A percentile compares a stretch with the other conserved stretches of the same genome.
Conservation (phyloP, 2,888 invertebrate species). For the Hetaerina titia region DNA sequence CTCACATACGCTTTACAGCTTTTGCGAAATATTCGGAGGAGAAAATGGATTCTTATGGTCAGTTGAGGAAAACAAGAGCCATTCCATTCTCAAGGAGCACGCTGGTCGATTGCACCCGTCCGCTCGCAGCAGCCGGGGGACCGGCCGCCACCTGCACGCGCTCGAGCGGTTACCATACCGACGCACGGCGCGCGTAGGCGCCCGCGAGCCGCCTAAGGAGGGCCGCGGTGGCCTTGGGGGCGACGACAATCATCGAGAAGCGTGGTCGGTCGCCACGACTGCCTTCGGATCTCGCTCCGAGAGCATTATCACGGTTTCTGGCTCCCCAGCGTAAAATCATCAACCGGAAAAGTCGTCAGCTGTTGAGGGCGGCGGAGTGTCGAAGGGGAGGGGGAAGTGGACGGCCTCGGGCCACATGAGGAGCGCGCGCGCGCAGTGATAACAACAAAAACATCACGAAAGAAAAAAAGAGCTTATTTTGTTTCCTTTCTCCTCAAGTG, state of each 20-base stretch:
- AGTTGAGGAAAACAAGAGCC: too few relatives aligned
- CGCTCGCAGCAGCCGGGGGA: too few relatives aligned
- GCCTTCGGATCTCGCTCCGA: background rate
- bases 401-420: background rate
- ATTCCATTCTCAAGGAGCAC: too few relatives aligned
- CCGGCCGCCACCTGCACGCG: too few relatives aligned
- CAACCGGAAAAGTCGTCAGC: constrained; percentile 23
- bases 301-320: constrained; percentile 4
- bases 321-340: constrained; percentile 21
- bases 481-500: background rate
- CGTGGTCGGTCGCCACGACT: background rate
- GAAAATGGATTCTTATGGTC: too few relatives aligned
- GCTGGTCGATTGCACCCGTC: too few relatives aligned
- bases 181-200: too few relatives aligned
- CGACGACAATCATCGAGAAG: background rate
- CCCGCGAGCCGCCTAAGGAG: background rate
- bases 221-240: background rate
- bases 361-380: too few relatives aligned
- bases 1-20: too few relatives aligned
- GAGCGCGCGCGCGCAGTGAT: background rate
- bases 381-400: background rate
- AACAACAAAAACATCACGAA: background rate
- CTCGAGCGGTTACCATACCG: too few relatives aligned
- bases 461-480: background rate
- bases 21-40: too few relatives aligned